Conservation (phyloP, 2,888 invertebrate genomes). For the Syrista parreyssii region DNA sequence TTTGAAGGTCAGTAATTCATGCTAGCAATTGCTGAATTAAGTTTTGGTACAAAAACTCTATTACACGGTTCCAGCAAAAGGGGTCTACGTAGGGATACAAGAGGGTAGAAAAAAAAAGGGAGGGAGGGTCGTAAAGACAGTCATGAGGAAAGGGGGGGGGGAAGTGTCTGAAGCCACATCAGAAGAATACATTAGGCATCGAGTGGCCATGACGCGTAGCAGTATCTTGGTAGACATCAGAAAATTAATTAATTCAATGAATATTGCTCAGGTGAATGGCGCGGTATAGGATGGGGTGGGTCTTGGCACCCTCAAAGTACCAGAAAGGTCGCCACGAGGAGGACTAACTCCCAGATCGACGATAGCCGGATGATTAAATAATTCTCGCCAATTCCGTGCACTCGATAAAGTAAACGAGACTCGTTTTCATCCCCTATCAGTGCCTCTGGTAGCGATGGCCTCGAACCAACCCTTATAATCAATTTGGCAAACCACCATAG, state of each 20-base stretch:
- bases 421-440: slow-evolving; percentile 21
- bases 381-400: slow-evolving; percentile 28
- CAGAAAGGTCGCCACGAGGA: slow-evolving; percentile 1
- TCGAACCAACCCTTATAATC: not conserved
- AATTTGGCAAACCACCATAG: not conserved
- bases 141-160: not conserved
- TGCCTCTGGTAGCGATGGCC: not conserved
- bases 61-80: not conserved
- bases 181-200: not conserved
- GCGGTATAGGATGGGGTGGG: slow-evolving; percentile 7
- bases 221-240: slow-evolving; percentile 10
- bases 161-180: not conserved
- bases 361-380: slow-evolving; percentile 29
- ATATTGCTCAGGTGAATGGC: slow-evolving; percentile 18
- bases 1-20: not conserved
- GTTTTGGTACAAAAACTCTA: not conserved
- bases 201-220: too few species aligned
- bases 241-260: slow-evolving; percentile 35
- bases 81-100: too few species aligned
- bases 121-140: not conserved
- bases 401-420: slow-evolving; percentile 28
- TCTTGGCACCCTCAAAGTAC: slow-evolving; percentile 6
- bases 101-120: not conserved
- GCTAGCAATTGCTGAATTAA: not conserved
- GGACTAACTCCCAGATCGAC: slow-evolving; percentile 17